Evolutionary conservation across 2,113 vertebrate species (phyloP).

Genomic region (Ahaetulla prasina): DNA sequence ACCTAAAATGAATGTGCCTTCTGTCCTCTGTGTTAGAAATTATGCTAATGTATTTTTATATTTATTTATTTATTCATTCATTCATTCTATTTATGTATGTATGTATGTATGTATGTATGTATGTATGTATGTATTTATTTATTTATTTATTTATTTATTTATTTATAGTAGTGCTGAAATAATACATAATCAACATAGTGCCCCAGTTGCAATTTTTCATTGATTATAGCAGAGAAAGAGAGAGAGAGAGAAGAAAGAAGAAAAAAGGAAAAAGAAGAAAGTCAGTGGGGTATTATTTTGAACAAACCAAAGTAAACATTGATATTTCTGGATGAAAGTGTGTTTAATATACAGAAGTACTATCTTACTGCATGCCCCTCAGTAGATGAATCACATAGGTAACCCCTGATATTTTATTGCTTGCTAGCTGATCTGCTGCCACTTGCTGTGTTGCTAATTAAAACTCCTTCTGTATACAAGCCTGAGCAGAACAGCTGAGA

Average conservation of each 20-base stretch:
- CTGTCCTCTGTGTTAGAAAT: not conserved
- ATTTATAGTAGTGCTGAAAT: not conserved
- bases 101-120: no score
- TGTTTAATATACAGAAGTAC: slow-evolving; percentile 5
- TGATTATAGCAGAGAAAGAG: not conserved
- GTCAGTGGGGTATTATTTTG: not conserved
- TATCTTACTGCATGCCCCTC: not conserved
- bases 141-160: no score
- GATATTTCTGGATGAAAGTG: slow-evolving; percentile 9
- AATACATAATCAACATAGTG: not conserved
- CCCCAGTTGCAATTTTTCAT: not conserved
- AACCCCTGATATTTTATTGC: slow-evolving; percentile 20
- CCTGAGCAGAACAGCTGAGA: not conserved
- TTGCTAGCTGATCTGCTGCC: slow-evolving; percentile 11
- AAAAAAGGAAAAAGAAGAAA: not conserved
- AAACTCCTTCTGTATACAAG: not conserved
- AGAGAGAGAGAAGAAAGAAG: not conserved
- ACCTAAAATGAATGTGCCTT: not conserved
- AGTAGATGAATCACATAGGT: slow-evolving; percentile 10
- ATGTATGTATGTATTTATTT: no score
- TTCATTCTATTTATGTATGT: no score
- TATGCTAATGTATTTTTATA: slow-evolving; percentile 14
- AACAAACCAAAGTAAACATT: not conserved
- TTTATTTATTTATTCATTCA: no score
- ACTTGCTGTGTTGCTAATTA: slow-evolving; percentile 20